Evolutionary conservation across 1,140 invertebrate genomes (phyloP).

Genomic region (Medauroidea extradentata): DNA sequence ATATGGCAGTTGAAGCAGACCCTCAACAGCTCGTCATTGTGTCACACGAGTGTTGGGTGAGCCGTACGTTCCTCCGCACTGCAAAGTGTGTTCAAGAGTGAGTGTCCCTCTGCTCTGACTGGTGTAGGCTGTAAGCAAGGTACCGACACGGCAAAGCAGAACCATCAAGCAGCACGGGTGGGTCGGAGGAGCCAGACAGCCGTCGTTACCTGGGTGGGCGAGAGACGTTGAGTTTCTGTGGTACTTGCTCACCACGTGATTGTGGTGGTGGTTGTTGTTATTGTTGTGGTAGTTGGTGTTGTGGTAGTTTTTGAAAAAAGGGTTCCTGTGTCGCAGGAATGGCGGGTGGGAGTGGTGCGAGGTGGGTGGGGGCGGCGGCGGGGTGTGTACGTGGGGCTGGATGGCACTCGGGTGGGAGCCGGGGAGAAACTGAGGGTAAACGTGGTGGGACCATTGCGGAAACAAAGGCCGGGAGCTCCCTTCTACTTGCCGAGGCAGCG

Average conservation of each 20-base stretch:
- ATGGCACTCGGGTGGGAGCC: constrained; percentile 64
- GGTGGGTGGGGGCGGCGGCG: too few species aligned
- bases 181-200: too few species aligned
- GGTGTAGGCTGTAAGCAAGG: too few species aligned
- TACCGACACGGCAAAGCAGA: too few species aligned
- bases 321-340: constrained; percentile 16
- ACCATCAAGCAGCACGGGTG: too few species aligned
- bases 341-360: constrained; percentile 46
- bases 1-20: too few species aligned
- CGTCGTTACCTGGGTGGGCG: constrained; percentile 63
- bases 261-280: constrained; percentile 48
- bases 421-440: constrained; percentile 86
- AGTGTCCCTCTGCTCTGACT: too few species aligned
- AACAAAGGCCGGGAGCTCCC: constrained; percentile 64
- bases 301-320: constrained; percentile 40
- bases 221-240: constrained; percentile 54
- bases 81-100: too few species aligned
- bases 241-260: constrained; percentile 39
- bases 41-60: too few species aligned
- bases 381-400: constrained; percentile 26
- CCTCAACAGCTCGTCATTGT: too few species aligned
- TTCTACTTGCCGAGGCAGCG: constrained; percentile 13
- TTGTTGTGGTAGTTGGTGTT: constrained; percentile 48
- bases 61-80: too few species aligned
- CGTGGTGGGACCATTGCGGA: constrained; percentile 88